Conservation (phyloP, 2,113 vertebrate species). For the Haemorhous mexicanus region DNA sequence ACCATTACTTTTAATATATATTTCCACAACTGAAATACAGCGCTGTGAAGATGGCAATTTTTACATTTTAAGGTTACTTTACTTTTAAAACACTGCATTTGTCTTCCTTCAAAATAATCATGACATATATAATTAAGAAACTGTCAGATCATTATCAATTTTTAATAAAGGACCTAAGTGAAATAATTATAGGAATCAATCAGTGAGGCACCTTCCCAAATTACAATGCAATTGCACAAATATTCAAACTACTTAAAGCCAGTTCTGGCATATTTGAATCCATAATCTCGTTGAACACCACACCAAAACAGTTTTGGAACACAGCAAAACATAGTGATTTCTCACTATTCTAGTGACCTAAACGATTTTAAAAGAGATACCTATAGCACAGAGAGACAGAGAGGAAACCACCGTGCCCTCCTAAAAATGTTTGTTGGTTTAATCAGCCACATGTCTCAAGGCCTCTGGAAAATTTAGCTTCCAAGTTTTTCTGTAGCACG, state of each 20-base stretch:
- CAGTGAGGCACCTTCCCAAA: slow-evolving; percentile 77
- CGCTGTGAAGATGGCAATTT: background rate
- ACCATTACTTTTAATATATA: slow-evolving; percentile 31
- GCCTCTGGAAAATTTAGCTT: background rate
- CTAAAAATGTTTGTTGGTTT: slow-evolving; percentile 52
- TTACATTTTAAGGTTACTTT: slow-evolving; percentile 53
- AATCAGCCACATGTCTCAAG: background rate
- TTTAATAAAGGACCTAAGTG: slow-evolving; percentile 81
- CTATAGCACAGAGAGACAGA: background rate
- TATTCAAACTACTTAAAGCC: slow-evolving; percentile 69
- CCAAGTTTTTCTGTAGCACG: slow-evolving; percentile 20
- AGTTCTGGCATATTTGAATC: slow-evolving; percentile 43
- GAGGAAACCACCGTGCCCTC: background rate
- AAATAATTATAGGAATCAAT: slow-evolving; percentile 84
- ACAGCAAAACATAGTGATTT: background rate
- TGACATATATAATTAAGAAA: slow-evolving; percentile 79
- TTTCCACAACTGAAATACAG: background rate
- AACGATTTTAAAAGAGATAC: background rate
- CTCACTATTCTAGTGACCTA: background rate
- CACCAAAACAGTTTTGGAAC: slow-evolving; percentile 4
- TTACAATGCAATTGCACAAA: slow-evolving; percentile 73
- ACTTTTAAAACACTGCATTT: slow-evolving; percentile 66
- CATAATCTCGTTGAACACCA: background rate
- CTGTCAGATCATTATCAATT: slow-evolving; percentile 80
- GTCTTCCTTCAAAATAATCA: slow-evolving; percentile 77